Percentiles rank a stretch among this genome's conserved stretches.
These are phyloP conservation scores for Hephaestus fuliginosus DNA, from an alignment of 2,797 vertebrate species.

Conservation along the genomic window DNA sequence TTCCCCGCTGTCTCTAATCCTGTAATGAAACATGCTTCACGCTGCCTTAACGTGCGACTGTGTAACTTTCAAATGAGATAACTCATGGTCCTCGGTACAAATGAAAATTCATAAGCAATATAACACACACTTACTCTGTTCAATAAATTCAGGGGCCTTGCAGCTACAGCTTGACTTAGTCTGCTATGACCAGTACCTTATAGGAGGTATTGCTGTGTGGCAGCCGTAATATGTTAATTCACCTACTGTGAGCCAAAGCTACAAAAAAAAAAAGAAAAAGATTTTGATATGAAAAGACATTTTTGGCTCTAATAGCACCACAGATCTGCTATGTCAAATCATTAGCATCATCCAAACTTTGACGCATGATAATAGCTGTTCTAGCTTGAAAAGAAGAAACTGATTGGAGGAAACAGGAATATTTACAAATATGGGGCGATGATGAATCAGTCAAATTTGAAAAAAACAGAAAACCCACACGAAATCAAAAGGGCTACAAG, in stretches of 20 bases:
- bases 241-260: too few relatives aligned
- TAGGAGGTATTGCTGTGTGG: too few relatives aligned
- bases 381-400: not conserved
- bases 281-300: not conserved
- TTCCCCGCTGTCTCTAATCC: slow-evolving; percentile 21
- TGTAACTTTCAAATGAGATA: not conserved
- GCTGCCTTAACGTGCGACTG: not conserved
- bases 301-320: not conserved
- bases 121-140: not conserved
- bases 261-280: too few relatives aligned
- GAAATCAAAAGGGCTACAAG: not conserved
- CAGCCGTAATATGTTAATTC: too few relatives aligned
- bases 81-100: not conserved
- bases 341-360: not conserved
- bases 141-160: not conserved
- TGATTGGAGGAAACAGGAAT: not conserved
- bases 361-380: not conserved
- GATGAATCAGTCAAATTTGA: not conserved
- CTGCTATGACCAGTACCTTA: not conserved
- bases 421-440: not conserved
- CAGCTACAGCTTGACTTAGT: not conserved
- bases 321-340: not conserved
- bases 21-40: slow-evolving; percentile 11
- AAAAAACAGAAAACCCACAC: not conserved
- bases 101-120: not conserved